A percentile compares a stretch with the other conserved stretches of the same genome.
phyloP scores from a whole-genome alignment of 2,888 invertebrate species.

The Malacosoma neustria region DNA sequence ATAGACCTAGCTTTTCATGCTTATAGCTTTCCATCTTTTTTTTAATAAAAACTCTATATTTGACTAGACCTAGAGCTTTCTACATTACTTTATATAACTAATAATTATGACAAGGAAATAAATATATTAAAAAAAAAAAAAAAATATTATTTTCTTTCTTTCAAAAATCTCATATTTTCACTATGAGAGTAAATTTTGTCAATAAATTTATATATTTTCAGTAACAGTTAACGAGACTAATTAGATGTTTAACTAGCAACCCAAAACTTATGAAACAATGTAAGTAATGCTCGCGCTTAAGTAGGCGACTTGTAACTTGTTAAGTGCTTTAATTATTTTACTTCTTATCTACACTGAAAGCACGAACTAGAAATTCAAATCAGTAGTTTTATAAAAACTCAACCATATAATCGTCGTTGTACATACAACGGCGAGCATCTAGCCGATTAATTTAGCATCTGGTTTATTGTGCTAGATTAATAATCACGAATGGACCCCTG shows the following conservation, averaged over 20 bases:
- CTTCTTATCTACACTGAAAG: conserved; percentile 24
- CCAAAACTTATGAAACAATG: conserved; percentile 1
- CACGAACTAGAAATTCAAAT: conserved; percentile 32
- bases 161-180: no score
- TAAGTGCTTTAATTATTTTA: conserved; percentile 17
- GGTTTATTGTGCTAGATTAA: conserved; percentile 53
- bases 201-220: no score
- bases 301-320: not conserved
- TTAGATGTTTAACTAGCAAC: not conserved
- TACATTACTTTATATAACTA: no score
- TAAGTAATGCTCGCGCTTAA: conserved; percentile 19
- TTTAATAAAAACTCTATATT: no score
- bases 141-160: no score
- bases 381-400: conserved; percentile 16
- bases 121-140: no score
- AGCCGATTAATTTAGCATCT: conserved; percentile 28
- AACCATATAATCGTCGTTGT: conserved; percentile 12
- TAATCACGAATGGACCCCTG: conserved; percentile 55
- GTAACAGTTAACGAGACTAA: not conserved
- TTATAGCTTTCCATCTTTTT: no score
- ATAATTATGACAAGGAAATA: no score
- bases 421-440: conserved; percentile 10
- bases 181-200: no score
- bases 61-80: no score
- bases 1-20: no score